Conservation (phyloP, 2,113 vertebrate species). For the Trichomycterus rosablanca region DNA sequence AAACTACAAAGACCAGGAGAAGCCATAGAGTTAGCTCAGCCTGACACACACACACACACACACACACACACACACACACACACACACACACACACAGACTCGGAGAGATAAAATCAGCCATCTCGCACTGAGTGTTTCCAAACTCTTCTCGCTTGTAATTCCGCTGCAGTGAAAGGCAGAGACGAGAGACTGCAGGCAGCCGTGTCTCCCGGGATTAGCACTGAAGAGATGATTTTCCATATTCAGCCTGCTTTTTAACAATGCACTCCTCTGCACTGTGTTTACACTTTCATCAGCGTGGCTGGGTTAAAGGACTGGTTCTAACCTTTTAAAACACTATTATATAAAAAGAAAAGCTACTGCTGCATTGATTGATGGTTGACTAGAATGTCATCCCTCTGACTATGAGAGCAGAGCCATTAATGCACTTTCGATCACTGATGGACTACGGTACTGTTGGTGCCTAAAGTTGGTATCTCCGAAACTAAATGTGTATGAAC, state of each 20-base stretch:
- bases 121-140: slow-evolving; percentile 34
- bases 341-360: too few species aligned
- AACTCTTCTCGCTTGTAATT: slow-evolving; percentile 40
- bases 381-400: too few species aligned
- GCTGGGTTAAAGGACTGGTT: neutral
- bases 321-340: neutral
- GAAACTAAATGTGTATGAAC: too few species aligned
- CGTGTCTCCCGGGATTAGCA: slow-evolving; percentile 32
- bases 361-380: too few species aligned
- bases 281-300: neutral
- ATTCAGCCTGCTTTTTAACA: slow-evolving; percentile 18
- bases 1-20: slow-evolving; percentile 48
- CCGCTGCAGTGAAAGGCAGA: slow-evolving; percentile 24
- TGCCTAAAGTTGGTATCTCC: too few species aligned
- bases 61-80: neutral
- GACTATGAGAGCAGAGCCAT: too few species aligned
- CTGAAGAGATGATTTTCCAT: slow-evolving; percentile 36
- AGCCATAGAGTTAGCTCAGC: slow-evolving; percentile 24
- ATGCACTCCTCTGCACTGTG: neutral
- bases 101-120: slow-evolving; percentile 38
- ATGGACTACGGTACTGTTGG: neutral
- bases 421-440: too few species aligned
- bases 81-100: neutral
- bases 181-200: slow-evolving; percentile 20
- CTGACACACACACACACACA: neutral